Conservation (phyloP, 2,888 invertebrate species). For the Rhagonycha lutea region DNA sequence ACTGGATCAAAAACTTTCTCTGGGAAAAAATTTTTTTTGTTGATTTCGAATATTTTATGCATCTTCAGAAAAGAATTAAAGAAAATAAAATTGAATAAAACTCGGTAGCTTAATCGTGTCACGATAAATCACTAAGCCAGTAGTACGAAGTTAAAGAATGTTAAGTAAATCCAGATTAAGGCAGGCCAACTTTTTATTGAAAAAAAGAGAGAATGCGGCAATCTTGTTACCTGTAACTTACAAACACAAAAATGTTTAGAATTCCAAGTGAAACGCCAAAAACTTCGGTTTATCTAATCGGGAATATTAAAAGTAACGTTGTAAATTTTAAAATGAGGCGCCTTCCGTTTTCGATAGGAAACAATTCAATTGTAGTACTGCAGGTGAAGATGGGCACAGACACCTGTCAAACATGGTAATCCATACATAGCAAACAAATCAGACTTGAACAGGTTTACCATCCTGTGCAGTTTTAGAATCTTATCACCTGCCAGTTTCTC, state of each 20-base stretch:
- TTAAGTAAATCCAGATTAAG: slow-evolving; percentile 29
- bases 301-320: not conserved
- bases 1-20: not conserved
- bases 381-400: slow-evolving; percentile 6
- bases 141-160: slow-evolving; percentile 22
- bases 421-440: not conserved
- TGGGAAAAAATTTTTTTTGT: not conserved
- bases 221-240: slow-evolving; percentile 6
- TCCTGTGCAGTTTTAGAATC: slow-evolving; percentile 15
- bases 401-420: slow-evolving; percentile 15
- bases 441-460: slow-evolving; percentile 14
- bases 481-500: slow-evolving; percentile 21
- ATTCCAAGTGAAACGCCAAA: not conserved
- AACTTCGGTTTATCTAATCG: not conserved
- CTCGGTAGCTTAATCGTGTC: not conserved
- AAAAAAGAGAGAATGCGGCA: slow-evolving; percentile 21
- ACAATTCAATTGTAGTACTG: not conserved
- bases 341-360: not conserved
- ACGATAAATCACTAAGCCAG: slow-evolving; percentile 16
- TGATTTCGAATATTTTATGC: not conserved
- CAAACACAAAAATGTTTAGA: not conserved
- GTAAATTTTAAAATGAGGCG: not conserved
- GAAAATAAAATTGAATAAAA: not conserved
- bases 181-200: slow-evolving; percentile 28
- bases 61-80: not conserved